These are phyloP conservation scores for Tor tambroides DNA, from an alignment of 2,113 vertebrate species.

Conservation along the genomic window DNA sequence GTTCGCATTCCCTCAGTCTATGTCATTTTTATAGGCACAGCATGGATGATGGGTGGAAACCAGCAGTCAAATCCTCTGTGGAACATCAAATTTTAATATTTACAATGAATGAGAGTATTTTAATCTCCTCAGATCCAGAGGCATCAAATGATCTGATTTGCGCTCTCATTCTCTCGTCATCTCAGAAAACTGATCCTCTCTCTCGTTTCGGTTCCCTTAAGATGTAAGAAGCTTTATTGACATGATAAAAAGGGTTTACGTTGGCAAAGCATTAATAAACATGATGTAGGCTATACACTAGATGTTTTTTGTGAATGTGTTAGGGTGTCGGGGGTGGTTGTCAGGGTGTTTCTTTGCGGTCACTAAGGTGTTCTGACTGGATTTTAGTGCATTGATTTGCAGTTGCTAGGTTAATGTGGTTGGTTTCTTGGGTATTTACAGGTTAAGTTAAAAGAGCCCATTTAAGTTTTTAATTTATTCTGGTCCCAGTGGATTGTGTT, in stretches of 20 bases:
- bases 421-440: no score
- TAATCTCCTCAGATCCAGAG: conserved; percentile 28
- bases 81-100: conserved; percentile 39
- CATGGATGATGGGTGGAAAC: conserved; percentile 28
- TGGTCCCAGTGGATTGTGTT: no score
- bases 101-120: conserved; percentile 37
- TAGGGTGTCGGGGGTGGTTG: not conserved
- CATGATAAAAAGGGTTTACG: conserved; percentile 4
- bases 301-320: conserved; percentile 28
- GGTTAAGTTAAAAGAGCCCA: no score
- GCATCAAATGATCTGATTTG: conserved; percentile 34
- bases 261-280: not conserved
- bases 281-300: conserved; percentile 50
- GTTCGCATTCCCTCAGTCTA: not conserved
- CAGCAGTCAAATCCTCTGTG: conserved; percentile 15
- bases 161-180: not conserved
- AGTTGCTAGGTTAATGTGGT: not conserved
- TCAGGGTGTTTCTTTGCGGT: not conserved
- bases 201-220: not conserved
- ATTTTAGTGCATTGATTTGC: not conserved
- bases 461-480: no score
- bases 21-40: conserved; percentile 27
- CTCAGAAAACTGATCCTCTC: not conserved
- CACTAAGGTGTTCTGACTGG: not conserved
- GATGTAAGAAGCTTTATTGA: not conserved